phyloP scores from a whole-genome alignment of 2,113 vertebrate species.

The Prinia subflava region DNA sequence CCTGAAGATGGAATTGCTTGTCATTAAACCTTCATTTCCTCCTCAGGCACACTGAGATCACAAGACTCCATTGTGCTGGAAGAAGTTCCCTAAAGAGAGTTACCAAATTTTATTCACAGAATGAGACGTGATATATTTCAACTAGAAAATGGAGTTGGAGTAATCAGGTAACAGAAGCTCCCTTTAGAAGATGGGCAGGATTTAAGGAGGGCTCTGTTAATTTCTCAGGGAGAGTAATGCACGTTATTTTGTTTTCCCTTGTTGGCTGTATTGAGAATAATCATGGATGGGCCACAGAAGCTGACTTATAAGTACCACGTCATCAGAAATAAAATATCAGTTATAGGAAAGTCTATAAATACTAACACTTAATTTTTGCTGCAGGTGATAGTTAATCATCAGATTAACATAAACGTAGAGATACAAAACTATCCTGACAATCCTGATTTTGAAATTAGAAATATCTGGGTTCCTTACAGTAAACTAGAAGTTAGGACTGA shows the following conservation, averaged over 20 bases:
- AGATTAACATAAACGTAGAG: background rate
- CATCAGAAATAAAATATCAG: background rate
- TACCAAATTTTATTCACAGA: background rate
- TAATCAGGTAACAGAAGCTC: background rate
- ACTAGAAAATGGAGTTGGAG: background rate
- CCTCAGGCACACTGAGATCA: background rate
- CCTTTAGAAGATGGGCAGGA: background rate
- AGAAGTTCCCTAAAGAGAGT: background rate
- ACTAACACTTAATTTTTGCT: background rate
- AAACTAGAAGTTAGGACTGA: background rate
- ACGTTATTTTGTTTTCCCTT: background rate
- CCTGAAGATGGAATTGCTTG: background rate
- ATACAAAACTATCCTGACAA: background rate
- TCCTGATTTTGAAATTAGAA: background rate
- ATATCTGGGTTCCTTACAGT: background rate
- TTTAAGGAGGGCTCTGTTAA: background rate
- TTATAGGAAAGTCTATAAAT: background rate
- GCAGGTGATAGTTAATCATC: background rate
- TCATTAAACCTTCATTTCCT: background rate
- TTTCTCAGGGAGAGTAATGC: background rate
- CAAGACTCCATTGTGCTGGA: background rate
- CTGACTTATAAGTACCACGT: accelerated
- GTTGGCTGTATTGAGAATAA: background rate
- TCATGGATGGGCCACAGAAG: background rate
- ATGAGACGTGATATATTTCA: background rate